Conservation (phyloP, 2,888 invertebrate species). For the Mamestra brassicae region DNA sequence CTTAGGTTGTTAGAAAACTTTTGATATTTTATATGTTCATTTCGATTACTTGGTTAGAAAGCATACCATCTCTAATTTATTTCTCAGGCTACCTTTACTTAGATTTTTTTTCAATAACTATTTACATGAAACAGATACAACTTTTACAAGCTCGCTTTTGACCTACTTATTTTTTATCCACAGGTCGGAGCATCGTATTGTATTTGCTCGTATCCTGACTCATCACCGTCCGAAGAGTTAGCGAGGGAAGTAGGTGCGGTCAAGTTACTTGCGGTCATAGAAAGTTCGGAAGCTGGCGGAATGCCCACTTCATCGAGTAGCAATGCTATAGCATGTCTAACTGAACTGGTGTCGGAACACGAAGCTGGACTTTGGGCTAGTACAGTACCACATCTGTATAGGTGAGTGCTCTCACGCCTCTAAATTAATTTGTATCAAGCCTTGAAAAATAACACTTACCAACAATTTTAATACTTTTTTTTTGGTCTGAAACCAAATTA, state of each 20-base stretch:
- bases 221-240: slow-evolving; percentile 83
- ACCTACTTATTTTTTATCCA: slow-evolving; percentile 13
- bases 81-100: not conserved
- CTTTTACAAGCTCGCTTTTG: not conserved
- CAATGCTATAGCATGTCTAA: slow-evolving; percentile 76
- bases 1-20: no score
- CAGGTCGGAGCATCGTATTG: slow-evolving; percentile 83
- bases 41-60: no score
- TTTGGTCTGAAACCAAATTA: no score
- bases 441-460: no score
- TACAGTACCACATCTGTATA: slow-evolving; percentile 90
- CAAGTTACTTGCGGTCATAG: slow-evolving; percentile 80
- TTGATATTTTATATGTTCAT: no score
- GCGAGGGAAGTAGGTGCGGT: slow-evolving; percentile 85
- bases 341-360: slow-evolving; percentile 84
- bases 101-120: not conserved
- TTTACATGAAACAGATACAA: not conserved
- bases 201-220: slow-evolving; percentile 84
- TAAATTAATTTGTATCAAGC: not conserved
- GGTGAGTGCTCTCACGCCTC: slow-evolving; percentile 71
- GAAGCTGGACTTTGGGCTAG: slow-evolving; percentile 91
- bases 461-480: no score
- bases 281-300: slow-evolving; percentile 80
- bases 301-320: slow-evolving; percentile 77
- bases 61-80: not conserved